Base-by-base conservation (phyloP, 1,140 invertebrate genomes). In the Apocrypta bakeri region DNA sequence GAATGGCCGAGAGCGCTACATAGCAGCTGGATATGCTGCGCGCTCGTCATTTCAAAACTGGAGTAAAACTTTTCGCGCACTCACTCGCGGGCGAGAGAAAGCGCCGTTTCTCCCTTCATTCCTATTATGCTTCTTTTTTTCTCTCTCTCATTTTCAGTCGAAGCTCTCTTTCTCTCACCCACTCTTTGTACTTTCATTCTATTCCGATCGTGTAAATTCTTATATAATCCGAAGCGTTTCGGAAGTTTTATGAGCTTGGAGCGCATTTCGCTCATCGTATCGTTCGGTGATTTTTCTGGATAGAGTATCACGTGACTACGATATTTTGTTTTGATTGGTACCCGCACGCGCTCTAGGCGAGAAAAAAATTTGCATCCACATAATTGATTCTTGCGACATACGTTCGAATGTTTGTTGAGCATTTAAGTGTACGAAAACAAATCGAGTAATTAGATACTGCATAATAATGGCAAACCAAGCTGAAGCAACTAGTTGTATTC, bases 1-100 rank as follows among this genome's bases (percentile, higher is more conserved):
- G 90, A 91, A 90, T 88, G 87, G 89, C 87, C 86, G 86, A 86
- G 73, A 66, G 37, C 74, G 37, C 69, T 42, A 42, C 11, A 42
- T 42, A 42, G 68, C 64, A 33, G 27, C 48, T 37, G 56, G 61
- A 73, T 75, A 25, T 0, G 48, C 31, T 27, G 78, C 69, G 14
- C 25, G 4, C 27, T 80, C 72, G 74, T 77, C 81, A 69, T 73
- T 56, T 79, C 72, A 25, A 81, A 76, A 80, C 31, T 72, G 56
- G 72, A 76, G 78, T 79, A 40, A 66, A 63, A 72, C 48, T 69
- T 83, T 83, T 77, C 29, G 29, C 80, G 76, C 73, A 33, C 78
- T n/a, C n/a, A n/a, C n/a, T n/a, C n/a, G n/a, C n/a, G n/a, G n/a
- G n/a, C n/a, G n/a, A n/a, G n/a, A n/a, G n/a, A n/a, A n/a, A n/a